Evolutionary conservation across 2,797 vertebrate genomes (phyloP).

Genomic region (Crenichthys baileyi): DNA sequence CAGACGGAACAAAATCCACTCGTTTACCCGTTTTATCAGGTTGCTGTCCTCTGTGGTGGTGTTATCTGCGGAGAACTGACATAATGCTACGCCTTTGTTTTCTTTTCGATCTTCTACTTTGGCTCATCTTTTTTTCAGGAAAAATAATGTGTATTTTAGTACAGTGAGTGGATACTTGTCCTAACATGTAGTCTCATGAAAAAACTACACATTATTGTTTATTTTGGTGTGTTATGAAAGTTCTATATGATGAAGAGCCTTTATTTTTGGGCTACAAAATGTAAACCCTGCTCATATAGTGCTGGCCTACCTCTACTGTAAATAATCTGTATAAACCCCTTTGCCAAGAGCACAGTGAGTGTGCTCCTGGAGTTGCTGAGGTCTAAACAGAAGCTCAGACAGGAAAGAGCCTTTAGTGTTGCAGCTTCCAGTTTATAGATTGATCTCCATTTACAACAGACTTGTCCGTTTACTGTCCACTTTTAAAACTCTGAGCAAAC

Average conservation of each 20-base stretch:
- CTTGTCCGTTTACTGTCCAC: too few species aligned
- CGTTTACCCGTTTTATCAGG: constrained; percentile 51
- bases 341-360: background rate
- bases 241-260: background rate
- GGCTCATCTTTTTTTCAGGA: background rate
- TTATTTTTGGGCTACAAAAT: background rate
- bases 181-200: background rate
- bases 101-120: background rate
- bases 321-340: background rate
- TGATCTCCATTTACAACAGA: too few species aligned
- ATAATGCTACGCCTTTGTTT: background rate
- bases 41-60: constrained; percentile 38
- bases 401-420: too few species aligned
- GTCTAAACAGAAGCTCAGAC: too few species aligned
- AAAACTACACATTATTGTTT: background rate
- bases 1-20: constrained; percentile 66
- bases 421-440: too few species aligned
- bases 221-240: background rate
- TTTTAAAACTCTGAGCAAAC: background rate
- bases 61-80: constrained; percentile 36
- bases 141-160: background rate
- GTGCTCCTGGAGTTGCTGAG: too few species aligned
- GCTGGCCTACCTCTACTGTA: background rate
- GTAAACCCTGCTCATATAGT: background rate
- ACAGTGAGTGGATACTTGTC: background rate